Base-by-base conservation (phyloP, 2,797 vertebrate species). In the Gephyroberyx darwinii region DNA sequence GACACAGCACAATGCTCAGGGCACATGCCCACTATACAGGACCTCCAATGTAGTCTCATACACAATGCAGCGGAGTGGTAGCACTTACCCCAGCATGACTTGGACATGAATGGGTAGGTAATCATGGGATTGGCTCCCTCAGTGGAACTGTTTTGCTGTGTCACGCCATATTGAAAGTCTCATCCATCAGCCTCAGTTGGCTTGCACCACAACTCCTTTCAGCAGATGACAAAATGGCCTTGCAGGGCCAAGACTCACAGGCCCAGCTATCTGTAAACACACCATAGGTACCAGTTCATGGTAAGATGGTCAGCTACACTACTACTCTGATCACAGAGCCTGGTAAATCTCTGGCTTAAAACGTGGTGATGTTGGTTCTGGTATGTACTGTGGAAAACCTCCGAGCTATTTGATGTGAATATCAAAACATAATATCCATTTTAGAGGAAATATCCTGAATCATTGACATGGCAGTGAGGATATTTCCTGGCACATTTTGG, bases 401-500 rank as follows among this genome's bases (percentile, higher is more conserved):
- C 12, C 4, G 19, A 58, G 61, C 54, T 9, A 41, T 76, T 68
- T 78, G 68, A 84, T 81, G 53, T 43, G 31, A 80, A 64, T 71
- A 67, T 84, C 60, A 64, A 80, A 79, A 82, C 66, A 43, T 61
- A 81, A 51, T 26, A 74, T 77, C 87, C 83, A 75, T 71, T 62
- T 77, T 8, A 57, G 64, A 59, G 68, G 47, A 83, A 81, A 80
- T 75, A 60, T 81, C 39, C 70, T 8, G 22, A 84, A 72, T 73
- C 74, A 74, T 53, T 80, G 62, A 74, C 71, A 74, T 20, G 4
- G 52, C 37, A 62, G 58, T 72, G 57, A 5, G 65, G 65, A 81
- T 86, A 63, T 85, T 88, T 88, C 80, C 84, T 88, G 86, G 86
- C 84, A 7, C 58, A 37, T 59, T 75, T 81, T 76, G n/a, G 59